Base-by-base conservation (phyloP, 2,797 vertebrate species). In the Euthynnus affinis region DNA sequence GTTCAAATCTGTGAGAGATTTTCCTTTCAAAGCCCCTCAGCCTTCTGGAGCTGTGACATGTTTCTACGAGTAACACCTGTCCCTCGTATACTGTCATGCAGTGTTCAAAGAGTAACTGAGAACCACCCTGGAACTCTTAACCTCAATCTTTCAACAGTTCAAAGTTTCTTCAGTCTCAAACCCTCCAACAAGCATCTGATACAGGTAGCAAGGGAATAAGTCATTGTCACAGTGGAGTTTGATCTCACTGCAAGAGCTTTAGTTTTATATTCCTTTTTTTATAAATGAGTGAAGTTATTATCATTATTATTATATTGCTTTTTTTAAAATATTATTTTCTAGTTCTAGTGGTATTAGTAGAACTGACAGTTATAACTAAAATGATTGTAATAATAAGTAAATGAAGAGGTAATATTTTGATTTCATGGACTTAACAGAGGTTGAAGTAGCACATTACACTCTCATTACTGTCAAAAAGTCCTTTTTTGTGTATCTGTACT, bases 131-230 rank as follows among this genome's bases (percentile, higher is more conserved):
- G 25, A 92, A 90, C 84, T 86, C 79, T 88, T 91, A 93, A 94
- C 93, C 91, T 93, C 93, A 92, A 92, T 94, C 91, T 90, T 89
- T 94, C 94, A 94, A 81, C 81, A 74, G 76, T 90, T 93, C 87
- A 93, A 88, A 88, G 89, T 87, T 88, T 80, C 70, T 55, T 55
- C 72, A 15, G 67, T 88, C 75, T 81, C 48, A 46, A 83, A 86
- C 59, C 76, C 74, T 75, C 66, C 78, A 84, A 86, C 82, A 84
- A 79, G 79, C 73, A 83, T 81, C 80, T 90, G 80, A 90, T 82
- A 67, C 51, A 74, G 80, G 74, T 22, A 83, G 62, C 71, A 65
- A 53, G 67, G 80, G 79, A 88, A 87, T 75, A 68, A 78, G 73
- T 85, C 67, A 44, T 67, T 32, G 42, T 79, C 72, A 67, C 70